phyloP scores from a whole-genome alignment of 2,888 invertebrate genomes.

The Lycocerus yunnanus region DNA sequence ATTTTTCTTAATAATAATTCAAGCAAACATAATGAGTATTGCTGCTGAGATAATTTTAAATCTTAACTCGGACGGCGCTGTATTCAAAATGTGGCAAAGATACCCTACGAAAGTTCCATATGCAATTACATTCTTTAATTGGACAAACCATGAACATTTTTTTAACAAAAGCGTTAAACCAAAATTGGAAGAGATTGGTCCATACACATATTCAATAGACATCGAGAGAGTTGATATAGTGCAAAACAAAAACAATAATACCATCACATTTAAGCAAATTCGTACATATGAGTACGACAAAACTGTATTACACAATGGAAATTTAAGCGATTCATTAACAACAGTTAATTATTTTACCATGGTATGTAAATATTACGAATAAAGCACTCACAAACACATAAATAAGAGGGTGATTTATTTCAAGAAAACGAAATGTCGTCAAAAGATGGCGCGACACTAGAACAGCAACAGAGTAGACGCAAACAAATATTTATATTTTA shows the following conservation, averaged over 20 bases:
- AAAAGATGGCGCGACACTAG: too few species aligned
- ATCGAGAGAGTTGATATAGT: constrained; percentile 72
- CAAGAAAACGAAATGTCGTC: too few species aligned
- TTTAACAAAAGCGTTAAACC: constrained; percentile 61
- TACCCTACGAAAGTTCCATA: neutral
- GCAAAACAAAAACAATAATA: constrained; percentile 70
- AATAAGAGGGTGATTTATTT: too few species aligned
- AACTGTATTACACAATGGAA: constrained; percentile 65
- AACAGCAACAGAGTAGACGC: too few species aligned
- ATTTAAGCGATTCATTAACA: constrained; percentile 70
- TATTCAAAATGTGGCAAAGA: neutral
- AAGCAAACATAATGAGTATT: neutral
- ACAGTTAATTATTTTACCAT: constrained; percentile 78
- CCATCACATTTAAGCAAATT: constrained; percentile 72
- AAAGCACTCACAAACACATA: too few species aligned
- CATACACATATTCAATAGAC: constrained; percentile 68
- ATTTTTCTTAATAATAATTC: neutral
- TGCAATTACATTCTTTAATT: constrained; percentile 65
- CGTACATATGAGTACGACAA: constrained; percentile 73
- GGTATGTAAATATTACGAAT: constrained; percentile 56
- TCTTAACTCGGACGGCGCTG: neutral
- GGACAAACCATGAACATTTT: constrained; percentile 75
- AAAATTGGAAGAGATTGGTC: constrained; percentile 63
- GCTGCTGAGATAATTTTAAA: neutral
- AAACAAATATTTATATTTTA: too few species aligned